phyloP scores from a whole-genome alignment of 2,113 vertebrate genomes.

The Origma solitaria region DNA sequence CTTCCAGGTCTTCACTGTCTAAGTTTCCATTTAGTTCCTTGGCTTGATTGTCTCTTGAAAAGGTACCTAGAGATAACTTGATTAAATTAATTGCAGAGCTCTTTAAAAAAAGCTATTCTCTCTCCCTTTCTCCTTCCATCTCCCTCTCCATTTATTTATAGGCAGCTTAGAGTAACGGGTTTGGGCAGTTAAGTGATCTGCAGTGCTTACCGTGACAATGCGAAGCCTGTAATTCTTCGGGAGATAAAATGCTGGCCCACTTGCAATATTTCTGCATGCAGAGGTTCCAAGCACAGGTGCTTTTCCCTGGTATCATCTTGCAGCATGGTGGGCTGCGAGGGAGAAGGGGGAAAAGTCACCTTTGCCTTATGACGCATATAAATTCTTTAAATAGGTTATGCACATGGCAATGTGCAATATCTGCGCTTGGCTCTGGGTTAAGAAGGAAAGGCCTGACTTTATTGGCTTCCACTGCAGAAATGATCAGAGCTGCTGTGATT shows the following conservation, averaged over 20 bases:
- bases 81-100: slow-evolving; percentile 53
- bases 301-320: background rate
- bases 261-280: background rate
- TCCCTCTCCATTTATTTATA: slow-evolving; percentile 49
- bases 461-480: slow-evolving; percentile 39
- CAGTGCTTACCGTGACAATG: background rate
- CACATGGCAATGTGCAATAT: slow-evolving; percentile 43
- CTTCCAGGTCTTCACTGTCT: slow-evolving; percentile 22
- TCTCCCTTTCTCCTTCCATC: background rate
- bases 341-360: slow-evolving; percentile 26
- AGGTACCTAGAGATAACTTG: slow-evolving; percentile 43
- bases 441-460: slow-evolving; percentile 39
- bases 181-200: slow-evolving; percentile 40
- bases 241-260: background rate
- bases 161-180: slow-evolving; percentile 28
- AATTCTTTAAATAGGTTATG: slow-evolving; percentile 52
- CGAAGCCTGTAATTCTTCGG: background rate
- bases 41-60: slow-evolving; percentile 36
- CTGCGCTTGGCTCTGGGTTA: background rate
- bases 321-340: background rate
- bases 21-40: slow-evolving; percentile 40
- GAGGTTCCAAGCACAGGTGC: slow-evolving; percentile 3
- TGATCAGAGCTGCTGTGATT: slow-evolving; percentile 1
- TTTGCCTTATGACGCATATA: slow-evolving; percentile 29
- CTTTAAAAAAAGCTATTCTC: slow-evolving; percentile 20